These are phyloP conservation scores for Lacanobia oleracea DNA, from an alignment of 2,888 invertebrate species.

Conservation along the genomic window DNA sequence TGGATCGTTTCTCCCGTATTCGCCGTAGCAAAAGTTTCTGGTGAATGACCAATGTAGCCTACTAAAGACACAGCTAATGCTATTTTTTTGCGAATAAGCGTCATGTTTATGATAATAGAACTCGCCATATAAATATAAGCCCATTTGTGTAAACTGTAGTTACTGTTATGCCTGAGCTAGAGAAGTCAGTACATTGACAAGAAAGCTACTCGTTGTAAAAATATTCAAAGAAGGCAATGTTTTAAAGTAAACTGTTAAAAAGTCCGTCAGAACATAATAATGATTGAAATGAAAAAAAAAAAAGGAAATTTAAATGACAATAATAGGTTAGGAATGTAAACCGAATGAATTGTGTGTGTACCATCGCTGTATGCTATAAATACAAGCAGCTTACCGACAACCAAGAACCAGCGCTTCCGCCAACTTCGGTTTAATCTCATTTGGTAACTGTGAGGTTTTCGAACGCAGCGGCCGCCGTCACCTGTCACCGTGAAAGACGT, in stretches of 20 bases:
- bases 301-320: not conserved
- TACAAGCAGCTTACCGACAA: conserved; percentile 48
- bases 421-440: conserved; percentile 97
- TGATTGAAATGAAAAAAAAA: not conserved
- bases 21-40: not conserved
- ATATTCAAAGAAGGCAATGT: not conserved
- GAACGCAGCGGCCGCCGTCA: conserved; percentile 77
- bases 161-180: not conserved
- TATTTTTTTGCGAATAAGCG: not conserved
- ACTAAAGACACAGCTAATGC: conserved; percentile 16
- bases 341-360: not conserved
- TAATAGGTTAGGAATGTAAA: not conserved
- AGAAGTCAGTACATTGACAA: not conserved
- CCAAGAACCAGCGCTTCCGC: conserved; percentile 80
- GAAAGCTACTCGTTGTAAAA: not conserved
- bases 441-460: conserved; percentile 98
- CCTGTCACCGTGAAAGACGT: conserved; percentile 67
- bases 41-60: conserved; percentile 1
- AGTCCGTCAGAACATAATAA: not conserved
- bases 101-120: not conserved
- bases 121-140: not conserved
- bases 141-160: too few species aligned
- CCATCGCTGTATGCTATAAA: conserved; percentile 19
- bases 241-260: not conserved
- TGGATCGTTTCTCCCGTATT: too few species aligned